Base-by-base conservation (phyloP, 2,797 vertebrate genomes). In the Cottoperca gobio region DNA sequence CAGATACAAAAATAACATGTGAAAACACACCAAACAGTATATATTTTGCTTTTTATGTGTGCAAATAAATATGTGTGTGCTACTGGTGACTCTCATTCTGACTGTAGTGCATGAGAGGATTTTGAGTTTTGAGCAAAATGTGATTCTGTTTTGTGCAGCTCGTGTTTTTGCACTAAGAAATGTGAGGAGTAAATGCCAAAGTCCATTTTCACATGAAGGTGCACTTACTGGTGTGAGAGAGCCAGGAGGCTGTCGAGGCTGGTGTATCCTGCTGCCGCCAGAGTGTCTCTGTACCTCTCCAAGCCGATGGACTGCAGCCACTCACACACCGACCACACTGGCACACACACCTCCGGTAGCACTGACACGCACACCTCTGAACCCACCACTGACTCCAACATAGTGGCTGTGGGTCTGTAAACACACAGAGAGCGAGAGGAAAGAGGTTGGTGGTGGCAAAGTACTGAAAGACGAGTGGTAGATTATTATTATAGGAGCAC, bases 181-280 rank as follows among this genome's bases (percentile, higher is more conserved):
- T 33, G 28, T 26, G 65, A 70, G 2, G 61, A 40, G 21, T 12
- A 6, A 61, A 75, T 35, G 28, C 39, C 45, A 54, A 43, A 45
- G 33, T 58, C 46, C 7, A 58, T 70, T 69, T 78, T 53, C 60
- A 33, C 62, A 70, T 6, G 28, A 57, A 55, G 54, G 37, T 70
- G 50, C 33, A 97, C 98, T 99, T 96, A 99, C 98, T 99, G 97
- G 95, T 97, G 97, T 94, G 97, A 99, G 96, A 99, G 95, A 89
- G 96, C 95, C 92, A 99, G 96, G 78, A 99, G 96, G 76, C 96
- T 95, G 92, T 98, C 97, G 63, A 98, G 95, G 81, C 96, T 97
- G 93, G 95, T 97, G 85, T 97, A 99, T 88, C 98, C 97, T 13
- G 97, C 97, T 69, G 97, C 97, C 84, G 96, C 96, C 93, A 99